Conservation (phyloP, 1,140 invertebrate species). For the Nylanderia fulva region DNA sequence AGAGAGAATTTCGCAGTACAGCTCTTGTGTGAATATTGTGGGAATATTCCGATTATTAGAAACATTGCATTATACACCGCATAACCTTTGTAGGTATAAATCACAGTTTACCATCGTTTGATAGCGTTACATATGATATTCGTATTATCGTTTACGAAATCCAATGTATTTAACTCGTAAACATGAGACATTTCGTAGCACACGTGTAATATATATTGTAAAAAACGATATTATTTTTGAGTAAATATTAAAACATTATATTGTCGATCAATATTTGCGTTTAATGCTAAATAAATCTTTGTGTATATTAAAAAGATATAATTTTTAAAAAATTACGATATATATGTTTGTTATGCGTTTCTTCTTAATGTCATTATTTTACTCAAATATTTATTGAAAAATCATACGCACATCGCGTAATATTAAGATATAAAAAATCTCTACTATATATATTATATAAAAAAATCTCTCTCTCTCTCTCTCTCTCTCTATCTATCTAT, state of each 20-base stretch:
- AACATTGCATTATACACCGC: background rate
- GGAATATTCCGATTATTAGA: slow-evolving; percentile 2
- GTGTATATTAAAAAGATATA: background rate
- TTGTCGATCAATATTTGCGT: background rate
- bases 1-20: background rate
- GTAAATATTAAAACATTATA: background rate
- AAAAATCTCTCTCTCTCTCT: no score
- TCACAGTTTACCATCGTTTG: background rate
- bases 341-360: background rate
- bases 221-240: background rate
- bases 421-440: slow-evolving; percentile 2
- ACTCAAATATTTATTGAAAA: slow-evolving; percentile 19
- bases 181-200: background rate
- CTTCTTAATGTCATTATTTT: background rate
- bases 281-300: background rate
- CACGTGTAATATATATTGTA: background rate
- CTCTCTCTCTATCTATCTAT: no score
- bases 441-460: no score
- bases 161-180: slow-evolving; percentile 17
- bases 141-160: background rate
- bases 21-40: background rate
- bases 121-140: background rate
- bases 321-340: background rate
- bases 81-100: background rate
- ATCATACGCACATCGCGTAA: background rate